Base-by-base conservation (phyloP, 2,888 invertebrate genomes). In the Bellardia bayeri region DNA sequence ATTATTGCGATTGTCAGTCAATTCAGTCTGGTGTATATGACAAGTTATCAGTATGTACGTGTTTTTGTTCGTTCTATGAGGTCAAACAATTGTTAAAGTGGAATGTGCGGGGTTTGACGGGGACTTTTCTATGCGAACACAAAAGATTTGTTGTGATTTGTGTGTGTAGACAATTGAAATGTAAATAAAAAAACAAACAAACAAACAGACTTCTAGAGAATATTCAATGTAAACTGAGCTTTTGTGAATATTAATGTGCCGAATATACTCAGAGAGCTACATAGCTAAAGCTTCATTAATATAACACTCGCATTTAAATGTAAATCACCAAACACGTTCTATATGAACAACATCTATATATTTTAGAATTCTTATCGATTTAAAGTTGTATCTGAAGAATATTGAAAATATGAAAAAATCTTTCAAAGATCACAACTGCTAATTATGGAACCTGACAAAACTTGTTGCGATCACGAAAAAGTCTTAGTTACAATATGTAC, bases 41-140 rank as follows among this genome's bases (percentile, higher is more conserved):
- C 9, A 76, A 66, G 33, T 84, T 87, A 84, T 79, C 84, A 82
- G 56, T 40, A 14, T 0, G 9, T 64, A 49, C 2, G 3, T 78
- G 56, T 72, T 61, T 63, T 82, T 56, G 54, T 56, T 54, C 51
- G 30, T 82, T 82, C 74, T 69, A 63, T 82, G 82, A 82, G 85
- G 85, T 87, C 85, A 82, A 69, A 30, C 9, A 45, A 56, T 85
- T 37, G 51, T 56, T 42, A 16, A 40, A 56, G 8, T 58, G 13
- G 13, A n/a, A 30, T 16, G 1, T 16, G 71, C 23, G 71, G 71
- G 64, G 11, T 3, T 49, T 9, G 13, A 45, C 2, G 64, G 42
- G 71, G 13, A 11, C 30, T 54, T 51, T 40, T 8, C 9, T 30
- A 33, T 61, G 42, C 16, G 23, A 45, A 54, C 40, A 75, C 72